Base-by-base conservation (phyloP, 1,140 invertebrate genomes). In the Ceratina calcarata region DNA sequence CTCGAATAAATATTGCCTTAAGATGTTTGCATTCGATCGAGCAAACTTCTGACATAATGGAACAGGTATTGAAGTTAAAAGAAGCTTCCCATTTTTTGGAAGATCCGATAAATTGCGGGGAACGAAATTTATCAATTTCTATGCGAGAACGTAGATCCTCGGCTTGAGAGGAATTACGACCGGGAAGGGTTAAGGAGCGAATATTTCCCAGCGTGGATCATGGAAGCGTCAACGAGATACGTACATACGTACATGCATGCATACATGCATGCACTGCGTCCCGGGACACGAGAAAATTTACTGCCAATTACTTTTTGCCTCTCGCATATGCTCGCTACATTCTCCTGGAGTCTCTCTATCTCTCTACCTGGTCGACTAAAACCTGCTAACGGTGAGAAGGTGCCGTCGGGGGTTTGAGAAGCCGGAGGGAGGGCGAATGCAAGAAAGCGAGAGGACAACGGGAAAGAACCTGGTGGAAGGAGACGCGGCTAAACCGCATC, bases 231-330 rank as follows among this genome's bases (percentile, higher is more conserved):
- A 76, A 84, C 37, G 57, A 58, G 53, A 78, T 61, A 20, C 37
- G 7, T 45, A 45, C 37, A 45, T 45, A 32, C 27, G 27, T 32
- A 4, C 27, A 32, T 32, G 27, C 27, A 32, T 32, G 4, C 27
- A 45, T 45, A 45, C 37, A 45, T 45, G 37, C 37, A 45, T 45
- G 37, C 6, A 27, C 68, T 4, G 20, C 62, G 51, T 51, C 45
- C 6, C 16, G 27, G 57, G 71, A 45, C 49, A 45, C 24, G 22
- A 61, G 67, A 53, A 84, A 86, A 86, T 86, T 84, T 84, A 84
- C 75, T 84, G 67, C 75, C 84, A 86, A 86, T 86, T 84, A 86
- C 74, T 84, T 82, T 86, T 78, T 81, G 51, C 68, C 37, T 67
- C 24, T 71, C 64, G 27, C 62, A 32, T 73, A 78, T 37, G 60